A percentile compares a stretch with the other conserved stretches of the same genome.
Conservation (phyloP, 2,888 invertebrate species). For the Pocota personata region DNA sequence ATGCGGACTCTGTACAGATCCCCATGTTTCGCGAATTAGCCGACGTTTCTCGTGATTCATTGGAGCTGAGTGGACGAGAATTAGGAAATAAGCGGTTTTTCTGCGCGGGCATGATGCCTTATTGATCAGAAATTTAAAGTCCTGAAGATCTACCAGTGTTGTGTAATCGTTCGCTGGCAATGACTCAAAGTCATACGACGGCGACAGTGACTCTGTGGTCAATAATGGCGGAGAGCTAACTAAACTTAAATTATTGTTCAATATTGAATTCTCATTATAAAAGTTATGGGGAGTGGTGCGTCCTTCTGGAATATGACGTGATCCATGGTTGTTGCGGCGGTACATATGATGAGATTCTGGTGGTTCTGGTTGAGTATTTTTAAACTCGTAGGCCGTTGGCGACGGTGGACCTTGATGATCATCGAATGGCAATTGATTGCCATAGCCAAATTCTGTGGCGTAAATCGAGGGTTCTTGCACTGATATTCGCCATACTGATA, state of each 20-base stretch:
- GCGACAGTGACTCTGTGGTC: constrained; percentile 4
- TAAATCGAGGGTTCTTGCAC: constrained; percentile 79
- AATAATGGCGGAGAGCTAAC: constrained; percentile 45
- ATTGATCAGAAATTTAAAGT: constrained; percentile 86
- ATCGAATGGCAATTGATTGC: constrained; percentile 58
- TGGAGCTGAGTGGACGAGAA: constrained; percentile 89
- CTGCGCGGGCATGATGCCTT: constrained; percentile 83
- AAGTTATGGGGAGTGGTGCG: constrained; percentile 52
- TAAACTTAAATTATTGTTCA: constrained; percentile 58
- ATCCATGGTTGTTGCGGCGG: constrained; percentile 52
- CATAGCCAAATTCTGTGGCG: constrained; percentile 75
- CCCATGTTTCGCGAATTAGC: constrained; percentile 90
- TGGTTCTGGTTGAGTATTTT: constrained; percentile 46
- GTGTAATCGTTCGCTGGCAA: constrained; percentile 78
- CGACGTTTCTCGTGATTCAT: constrained; percentile 86
- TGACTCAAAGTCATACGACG: constrained; percentile 46
- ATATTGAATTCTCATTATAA: constrained; percentile 43
- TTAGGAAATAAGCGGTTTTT: constrained; percentile 84
- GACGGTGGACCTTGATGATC: constrained; percentile 54
- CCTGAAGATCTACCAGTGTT: constrained; percentile 85
- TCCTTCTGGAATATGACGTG: constrained; percentile 23
- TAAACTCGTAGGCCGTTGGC: constrained; percentile 51
- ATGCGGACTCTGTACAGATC: constrained; percentile 83
- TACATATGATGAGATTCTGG: constrained; percentile 38
- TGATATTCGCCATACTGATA: constrained; percentile 82